A percentile compares a stretch with the other conserved stretches of the same genome.
phyloP scores from a whole-genome alignment of 2,113 vertebrate species.

The Pitta sordida region DNA sequence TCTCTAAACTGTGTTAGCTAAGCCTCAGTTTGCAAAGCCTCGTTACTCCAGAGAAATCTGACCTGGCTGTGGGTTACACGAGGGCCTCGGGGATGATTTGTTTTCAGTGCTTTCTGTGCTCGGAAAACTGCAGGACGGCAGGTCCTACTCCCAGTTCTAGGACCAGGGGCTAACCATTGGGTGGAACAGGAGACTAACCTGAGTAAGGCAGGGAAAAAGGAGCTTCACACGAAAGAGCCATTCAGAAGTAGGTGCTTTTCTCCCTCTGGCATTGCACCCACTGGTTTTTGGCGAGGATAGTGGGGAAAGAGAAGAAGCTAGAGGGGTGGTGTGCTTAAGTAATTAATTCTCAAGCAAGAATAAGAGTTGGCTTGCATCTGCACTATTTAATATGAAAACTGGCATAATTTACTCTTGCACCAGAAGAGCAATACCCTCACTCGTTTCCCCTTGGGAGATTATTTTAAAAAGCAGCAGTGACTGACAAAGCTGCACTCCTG shows the following conservation, averaged over 20 bases:
- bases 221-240: not conserved
- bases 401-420: not conserved
- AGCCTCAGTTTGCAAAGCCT: not conserved
- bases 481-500: not conserved
- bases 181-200: not conserved
- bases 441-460: not conserved
- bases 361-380: not conserved
- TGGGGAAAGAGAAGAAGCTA: not conserved
- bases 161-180: rapidly evolving
- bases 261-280: not conserved
- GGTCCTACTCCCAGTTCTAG: not conserved
- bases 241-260: not conserved
- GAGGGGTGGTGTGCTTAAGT: not conserved
- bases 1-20: not conserved
- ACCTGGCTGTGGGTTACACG: not conserved
- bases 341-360: not conserved
- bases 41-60: not conserved
- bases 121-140: not conserved
- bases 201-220: not conserved
- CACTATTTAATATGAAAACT: not conserved
- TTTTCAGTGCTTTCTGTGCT: not conserved
- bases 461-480: not conserved
- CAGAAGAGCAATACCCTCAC: not conserved
- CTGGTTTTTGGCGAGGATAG: not conserved
- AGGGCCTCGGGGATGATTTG: not conserved